Percentiles rank a stretch among this genome's conserved stretches.
These are phyloP conservation scores for Bombylius major DNA, from an alignment of 2,888 invertebrate species.

Conservation along the genomic window DNA sequence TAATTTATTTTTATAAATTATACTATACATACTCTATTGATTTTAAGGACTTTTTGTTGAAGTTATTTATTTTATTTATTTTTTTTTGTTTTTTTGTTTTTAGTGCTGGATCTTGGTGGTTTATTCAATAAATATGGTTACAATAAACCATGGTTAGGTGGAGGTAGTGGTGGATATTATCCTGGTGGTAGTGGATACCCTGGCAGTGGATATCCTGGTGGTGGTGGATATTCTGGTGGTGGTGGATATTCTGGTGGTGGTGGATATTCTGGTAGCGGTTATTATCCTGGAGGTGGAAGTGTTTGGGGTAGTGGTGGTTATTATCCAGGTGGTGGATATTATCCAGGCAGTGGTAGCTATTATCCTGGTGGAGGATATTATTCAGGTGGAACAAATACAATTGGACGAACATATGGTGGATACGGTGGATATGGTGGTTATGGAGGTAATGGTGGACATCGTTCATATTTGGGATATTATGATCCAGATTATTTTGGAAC, in stretches of 20 bases:
- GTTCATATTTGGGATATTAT: slow-evolving; percentile 46
- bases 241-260: slow-evolving; percentile 11
- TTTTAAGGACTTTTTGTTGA: no score
- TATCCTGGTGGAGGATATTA: slow-evolving; percentile 14
- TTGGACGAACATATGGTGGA: slow-evolving; percentile 11
- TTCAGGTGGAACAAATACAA: slow-evolving; percentile 8
- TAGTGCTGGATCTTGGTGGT: slow-evolving; percentile 37
- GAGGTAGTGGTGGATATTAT: slow-evolving; percentile 5
- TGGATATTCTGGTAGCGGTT: slow-evolving; percentile 15
- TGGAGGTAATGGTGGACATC: slow-evolving; percentile 46
- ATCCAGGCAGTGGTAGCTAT: slow-evolving; percentile 13
- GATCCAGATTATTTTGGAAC: slow-evolving; percentile 42
- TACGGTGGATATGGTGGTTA: slow-evolving; percentile 45
- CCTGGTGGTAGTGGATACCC: slow-evolving; percentile 11
- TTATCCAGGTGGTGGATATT: slow-evolving; percentile 15
- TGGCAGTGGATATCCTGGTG: slow-evolving; percentile 6
- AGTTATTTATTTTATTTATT: no score
- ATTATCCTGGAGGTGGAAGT: slow-evolving; percentile 18
- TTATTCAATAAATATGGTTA: slow-evolving; percentile 25
- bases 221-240: slow-evolving; percentile 12
- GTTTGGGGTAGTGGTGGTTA: background rate
- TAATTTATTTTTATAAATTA: no score
- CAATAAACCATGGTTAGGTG: slow-evolving; percentile 9
- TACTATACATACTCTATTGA: no score
- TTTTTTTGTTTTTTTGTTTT: background rate